These are phyloP conservation scores for Dendrolimus kikuchii DNA, from an alignment of 1,140 invertebrate species.

Conservation along the genomic window DNA sequence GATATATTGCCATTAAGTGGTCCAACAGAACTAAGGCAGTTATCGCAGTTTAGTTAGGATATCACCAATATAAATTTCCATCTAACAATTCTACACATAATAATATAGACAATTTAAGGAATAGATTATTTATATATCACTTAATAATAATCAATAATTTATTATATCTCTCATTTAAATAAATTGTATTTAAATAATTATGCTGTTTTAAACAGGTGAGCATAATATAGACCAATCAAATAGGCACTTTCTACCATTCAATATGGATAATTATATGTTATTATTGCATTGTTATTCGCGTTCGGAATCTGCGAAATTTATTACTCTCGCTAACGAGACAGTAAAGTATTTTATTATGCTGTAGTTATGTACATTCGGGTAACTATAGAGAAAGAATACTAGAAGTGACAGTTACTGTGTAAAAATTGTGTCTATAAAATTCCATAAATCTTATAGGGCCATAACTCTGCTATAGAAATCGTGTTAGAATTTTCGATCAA, in stretches of 20 bases:
- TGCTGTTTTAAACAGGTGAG: slow-evolving; percentile 15
- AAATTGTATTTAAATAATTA: slow-evolving; percentile 16
- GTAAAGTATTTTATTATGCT: no score
- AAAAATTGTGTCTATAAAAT: no score
- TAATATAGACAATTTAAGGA: neutral
- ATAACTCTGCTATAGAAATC: no score
- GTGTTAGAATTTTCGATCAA: no score
- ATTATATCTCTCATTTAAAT: slow-evolving; percentile 14
- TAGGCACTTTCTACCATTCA: slow-evolving; percentile 22
- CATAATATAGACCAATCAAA: slow-evolving; percentile 9
- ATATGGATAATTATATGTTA: slow-evolving; percentile 7
- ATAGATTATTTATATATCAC: neutral
- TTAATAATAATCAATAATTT: slow-evolving; percentile 18
- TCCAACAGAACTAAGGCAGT: slow-evolving; percentile 20
- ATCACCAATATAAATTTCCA: neutral
- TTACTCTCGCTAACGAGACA: no score
- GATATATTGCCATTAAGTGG: slow-evolving; percentile 16
- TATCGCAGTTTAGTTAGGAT: slow-evolving; percentile 17
- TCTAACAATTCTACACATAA: no score
- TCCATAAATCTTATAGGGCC: no score
- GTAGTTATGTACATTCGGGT: no score
- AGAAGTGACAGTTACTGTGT: no score
- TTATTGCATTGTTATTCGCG: neutral
- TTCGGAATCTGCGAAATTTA: no score
- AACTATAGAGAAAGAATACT: no score